Conservation (phyloP, 2,797 vertebrate genomes). For the Protosalanx chinensis region DNA sequence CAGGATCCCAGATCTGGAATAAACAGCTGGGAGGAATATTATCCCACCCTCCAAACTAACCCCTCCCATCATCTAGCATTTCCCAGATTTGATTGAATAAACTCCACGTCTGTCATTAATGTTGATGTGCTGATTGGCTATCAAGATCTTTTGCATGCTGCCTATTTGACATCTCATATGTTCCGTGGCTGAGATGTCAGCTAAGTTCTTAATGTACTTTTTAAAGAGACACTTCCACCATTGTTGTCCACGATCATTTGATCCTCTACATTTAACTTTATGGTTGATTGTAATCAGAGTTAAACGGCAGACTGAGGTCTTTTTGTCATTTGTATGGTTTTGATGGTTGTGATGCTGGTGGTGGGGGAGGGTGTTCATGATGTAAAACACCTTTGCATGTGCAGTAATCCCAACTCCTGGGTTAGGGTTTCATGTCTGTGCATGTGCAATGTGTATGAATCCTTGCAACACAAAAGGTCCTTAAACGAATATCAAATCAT, state of each 20-base stretch:
- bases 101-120: slow-evolving; percentile 28
- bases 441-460: neutral
- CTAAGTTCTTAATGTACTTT: slow-evolving; percentile 14
- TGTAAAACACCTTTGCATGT: neutral
- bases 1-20: slow-evolving; percentile 40
- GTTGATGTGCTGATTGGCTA: slow-evolving; percentile 57
- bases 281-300: neutral
- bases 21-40: slow-evolving; percentile 68
- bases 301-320: neutral
- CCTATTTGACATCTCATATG: slow-evolving; percentile 45
- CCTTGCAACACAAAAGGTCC: too few species aligned
- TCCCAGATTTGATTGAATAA: slow-evolving; percentile 52
- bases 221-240: slow-evolving; percentile 38
- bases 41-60: slow-evolving; percentile 46
- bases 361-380: too few species aligned
- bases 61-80: slow-evolving; percentile 30
- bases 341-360: too few species aligned
- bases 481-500: too few species aligned
- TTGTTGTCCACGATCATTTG: neutral
- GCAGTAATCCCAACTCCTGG: neutral
- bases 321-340: neutral
- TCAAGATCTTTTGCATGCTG: slow-evolving; percentile 19
- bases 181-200: slow-evolving; percentile 40
- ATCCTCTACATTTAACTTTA: neutral
- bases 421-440: neutral